These are phyloP conservation scores for Dasyornis broadbenti DNA, from an alignment of 2,113 vertebrate genomes.

Conservation along the genomic window DNA sequence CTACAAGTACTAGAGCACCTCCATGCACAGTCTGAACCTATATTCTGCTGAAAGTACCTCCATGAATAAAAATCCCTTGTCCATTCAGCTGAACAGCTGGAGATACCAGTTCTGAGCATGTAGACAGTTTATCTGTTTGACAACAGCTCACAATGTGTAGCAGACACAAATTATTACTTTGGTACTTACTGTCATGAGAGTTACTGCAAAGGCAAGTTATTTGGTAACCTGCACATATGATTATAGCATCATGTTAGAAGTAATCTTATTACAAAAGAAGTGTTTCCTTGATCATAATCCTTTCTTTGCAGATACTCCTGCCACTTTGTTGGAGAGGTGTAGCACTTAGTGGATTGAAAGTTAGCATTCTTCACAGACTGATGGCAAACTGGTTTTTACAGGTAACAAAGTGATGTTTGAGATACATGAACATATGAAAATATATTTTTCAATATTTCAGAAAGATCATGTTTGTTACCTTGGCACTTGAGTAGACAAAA, in stretches of 20 bases:
- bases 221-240: not conserved
- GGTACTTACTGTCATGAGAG: not conserved
- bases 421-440: not conserved
- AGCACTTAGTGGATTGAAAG: not conserved
- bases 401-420: not conserved
- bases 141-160: conserved; percentile 8
- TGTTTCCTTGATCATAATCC: conserved; percentile 3
- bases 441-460: not conserved
- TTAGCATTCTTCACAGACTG: not conserved
- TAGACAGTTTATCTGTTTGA: conserved; percentile 41
- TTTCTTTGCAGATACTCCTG: not conserved
- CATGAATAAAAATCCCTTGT: conserved; percentile 40
- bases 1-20: conserved; percentile 14
- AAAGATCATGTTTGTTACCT: not conserved
- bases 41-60: conserved; percentile 11
- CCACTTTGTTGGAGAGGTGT: not conserved
- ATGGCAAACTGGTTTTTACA: not conserved
- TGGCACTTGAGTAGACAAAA: not conserved
- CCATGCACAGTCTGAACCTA: conserved; percentile 27
- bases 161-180: conserved; percentile 39
- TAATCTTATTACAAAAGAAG: not conserved
- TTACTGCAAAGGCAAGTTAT: conserved; percentile 19
- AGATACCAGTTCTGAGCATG: conserved; percentile 8
- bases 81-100: conserved; percentile 45
- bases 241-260: conserved; percentile 17